Evolutionary conservation across 2,113 vertebrate species (phyloP).

Genomic region (Axis porcinus): DNA sequence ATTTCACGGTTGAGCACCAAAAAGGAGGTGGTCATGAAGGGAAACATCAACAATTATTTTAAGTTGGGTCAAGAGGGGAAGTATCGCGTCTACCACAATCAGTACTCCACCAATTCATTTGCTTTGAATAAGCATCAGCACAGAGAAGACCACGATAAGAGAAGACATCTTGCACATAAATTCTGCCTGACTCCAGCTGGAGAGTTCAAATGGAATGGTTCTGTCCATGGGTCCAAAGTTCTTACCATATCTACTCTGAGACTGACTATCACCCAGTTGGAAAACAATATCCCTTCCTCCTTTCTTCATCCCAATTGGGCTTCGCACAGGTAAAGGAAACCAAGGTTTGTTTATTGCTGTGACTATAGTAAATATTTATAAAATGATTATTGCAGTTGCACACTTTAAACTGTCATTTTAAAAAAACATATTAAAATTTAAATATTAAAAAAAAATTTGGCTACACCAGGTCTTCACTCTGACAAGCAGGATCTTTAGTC

Average conservation of each 20-base stretch:
- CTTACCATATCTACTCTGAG: conserved; percentile 95
- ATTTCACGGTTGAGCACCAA: conserved; percentile 89
- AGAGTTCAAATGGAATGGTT: conserved; percentile 98
- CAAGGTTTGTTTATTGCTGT: neutral
- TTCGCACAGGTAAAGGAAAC: conserved; percentile 91
- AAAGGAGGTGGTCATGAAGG: conserved; percentile 92
- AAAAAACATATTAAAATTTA: neutral
- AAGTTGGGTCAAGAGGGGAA: conserved; percentile 98
- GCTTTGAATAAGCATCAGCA: conserved; percentile 99
- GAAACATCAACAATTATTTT: conserved; percentile 88
- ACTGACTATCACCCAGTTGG: conserved; percentile 95
- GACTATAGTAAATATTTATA: neutral
- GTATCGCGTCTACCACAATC: conserved; percentile 97
- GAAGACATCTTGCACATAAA: conserved; percentile 96
- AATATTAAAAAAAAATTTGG: neutral
- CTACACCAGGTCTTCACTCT: neutral
- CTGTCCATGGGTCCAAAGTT: conserved; percentile 94
- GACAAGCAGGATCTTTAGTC: neutral
- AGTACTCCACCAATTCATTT: conserved; percentile 95
- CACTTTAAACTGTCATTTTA: neutral
- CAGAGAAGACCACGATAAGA: conserved; percentile 98
- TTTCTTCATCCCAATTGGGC: conserved; percentile 99
- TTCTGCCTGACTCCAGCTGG: conserved; percentile 95
- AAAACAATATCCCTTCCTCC: conserved; percentile 94
- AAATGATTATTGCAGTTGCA: neutral